A percentile compares a stretch with the other conserved stretches of the same genome.
Evolutionary conservation across 2,797 vertebrate genomes (phyloP).

Genomic region (Aviceda leuphotes): DNA sequence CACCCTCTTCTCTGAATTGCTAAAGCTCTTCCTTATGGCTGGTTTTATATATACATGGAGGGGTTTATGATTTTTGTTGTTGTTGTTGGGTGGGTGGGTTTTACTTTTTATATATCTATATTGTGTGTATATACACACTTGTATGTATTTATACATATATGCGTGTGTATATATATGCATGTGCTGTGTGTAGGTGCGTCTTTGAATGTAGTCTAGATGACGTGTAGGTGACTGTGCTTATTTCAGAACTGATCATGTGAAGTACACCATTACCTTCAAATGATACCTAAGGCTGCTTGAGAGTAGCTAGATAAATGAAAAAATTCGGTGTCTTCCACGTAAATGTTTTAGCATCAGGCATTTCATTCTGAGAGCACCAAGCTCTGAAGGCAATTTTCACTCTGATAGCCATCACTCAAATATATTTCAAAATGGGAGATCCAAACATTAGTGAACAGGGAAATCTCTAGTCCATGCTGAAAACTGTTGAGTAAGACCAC

Average conservation of each 20-base stretch:
- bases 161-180: not conserved
- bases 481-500: not conserved
- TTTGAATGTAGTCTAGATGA: not conserved
- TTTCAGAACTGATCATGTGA: not conserved
- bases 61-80: not conserved
- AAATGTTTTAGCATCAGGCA: not conserved
- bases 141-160: not conserved
- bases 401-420: not conserved
- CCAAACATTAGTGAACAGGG: not conserved
- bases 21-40: not conserved
- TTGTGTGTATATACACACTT: not conserved
- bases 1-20: not conserved
- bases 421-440: not conserved
- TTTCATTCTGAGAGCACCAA: not conserved
- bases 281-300: not conserved
- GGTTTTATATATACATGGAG: not conserved
- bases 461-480: not conserved
- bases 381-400: not conserved
- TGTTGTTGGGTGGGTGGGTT: not conserved
- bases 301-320: not conserved
- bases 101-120: not conserved
- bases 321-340: not conserved
- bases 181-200: not conserved
- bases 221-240: rapidly evolving
- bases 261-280: not conserved